phyloP scores from a whole-genome alignment of 2,797 vertebrate species.

The Smutsia gigantea region DNA sequence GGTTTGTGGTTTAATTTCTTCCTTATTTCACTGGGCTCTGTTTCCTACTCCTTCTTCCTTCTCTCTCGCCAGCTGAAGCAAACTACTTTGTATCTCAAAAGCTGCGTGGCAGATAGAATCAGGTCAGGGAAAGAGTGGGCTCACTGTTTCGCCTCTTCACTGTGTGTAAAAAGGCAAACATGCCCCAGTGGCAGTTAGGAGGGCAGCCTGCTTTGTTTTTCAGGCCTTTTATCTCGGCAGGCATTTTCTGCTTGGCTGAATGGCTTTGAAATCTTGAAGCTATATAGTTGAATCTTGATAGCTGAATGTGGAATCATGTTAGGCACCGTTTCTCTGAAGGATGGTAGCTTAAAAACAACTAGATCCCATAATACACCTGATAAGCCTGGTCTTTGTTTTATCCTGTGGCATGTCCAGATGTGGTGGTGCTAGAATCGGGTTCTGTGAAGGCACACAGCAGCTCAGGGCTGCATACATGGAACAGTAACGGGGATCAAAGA shows the following conservation, averaged over 20 bases:
- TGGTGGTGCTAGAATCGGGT: not conserved
- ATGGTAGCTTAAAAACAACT: not conserved
- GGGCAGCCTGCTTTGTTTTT: not conserved
- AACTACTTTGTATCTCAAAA: constrained; percentile 8
- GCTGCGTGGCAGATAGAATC: not conserved
- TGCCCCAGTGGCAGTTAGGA: not conserved
- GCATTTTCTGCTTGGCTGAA: not conserved
- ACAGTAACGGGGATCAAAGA: not conserved
- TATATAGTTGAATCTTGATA: not conserved
- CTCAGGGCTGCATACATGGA: not conserved
- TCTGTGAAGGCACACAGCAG: not conserved
- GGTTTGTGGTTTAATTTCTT: constrained; percentile 4
- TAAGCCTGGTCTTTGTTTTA: not conserved
- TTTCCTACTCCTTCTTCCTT: not conserved
- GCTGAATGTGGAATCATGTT: not conserved
- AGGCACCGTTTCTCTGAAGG: constrained; percentile 39
- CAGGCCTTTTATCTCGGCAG: not conserved
- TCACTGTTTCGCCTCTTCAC: not conserved
- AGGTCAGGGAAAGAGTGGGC: not conserved
- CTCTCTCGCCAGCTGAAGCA: not conserved
- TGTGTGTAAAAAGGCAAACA: not conserved
- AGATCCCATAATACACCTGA: not conserved
- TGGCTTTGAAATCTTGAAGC: constrained; percentile 22
- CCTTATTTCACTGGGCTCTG: not conserved
- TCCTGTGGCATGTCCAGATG: not conserved